phyloP scores from a whole-genome alignment of 2,888 invertebrate species.

The Trachelus troglodyta region DNA sequence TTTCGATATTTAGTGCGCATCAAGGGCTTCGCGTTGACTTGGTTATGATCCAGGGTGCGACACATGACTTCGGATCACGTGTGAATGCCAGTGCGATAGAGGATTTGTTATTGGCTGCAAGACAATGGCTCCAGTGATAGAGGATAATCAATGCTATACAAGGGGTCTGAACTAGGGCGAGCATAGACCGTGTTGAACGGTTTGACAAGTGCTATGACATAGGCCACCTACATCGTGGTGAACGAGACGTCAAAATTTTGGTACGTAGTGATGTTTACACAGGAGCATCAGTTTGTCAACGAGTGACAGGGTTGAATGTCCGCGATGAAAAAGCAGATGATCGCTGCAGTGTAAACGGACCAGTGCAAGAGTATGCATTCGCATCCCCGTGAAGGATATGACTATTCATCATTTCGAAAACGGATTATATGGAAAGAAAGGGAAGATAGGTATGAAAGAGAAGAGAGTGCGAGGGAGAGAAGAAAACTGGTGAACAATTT shows the following conservation, averaged over 20 bases:
- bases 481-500: constrained; percentile 12
- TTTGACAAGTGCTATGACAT: background rate
- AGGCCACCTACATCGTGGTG: background rate
- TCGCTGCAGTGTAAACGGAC: background rate
- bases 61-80: background rate
- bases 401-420: background rate
- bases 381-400: background rate
- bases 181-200: background rate
- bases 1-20: background rate
- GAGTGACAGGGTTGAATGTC: background rate
- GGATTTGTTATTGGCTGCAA: constrained; percentile 19
- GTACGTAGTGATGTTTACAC: background rate
- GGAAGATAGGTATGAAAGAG: background rate
- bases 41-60: constrained; percentile 1
- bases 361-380: background rate
- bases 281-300: background rate
- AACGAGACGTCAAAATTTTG: background rate
- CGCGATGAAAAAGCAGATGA: background rate
- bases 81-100: background rate
- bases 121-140: constrained; percentile 11
- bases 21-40: background rate
- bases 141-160: background rate
- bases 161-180: background rate
- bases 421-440: background rate
- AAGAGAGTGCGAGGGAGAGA: background rate